A percentile compares a stretch with the other conserved stretches of the same genome.
These are phyloP conservation scores for Epinephelus lanceolatus DNA, from an alignment of 2,113 vertebrate species.

Conservation along the genomic window DNA sequence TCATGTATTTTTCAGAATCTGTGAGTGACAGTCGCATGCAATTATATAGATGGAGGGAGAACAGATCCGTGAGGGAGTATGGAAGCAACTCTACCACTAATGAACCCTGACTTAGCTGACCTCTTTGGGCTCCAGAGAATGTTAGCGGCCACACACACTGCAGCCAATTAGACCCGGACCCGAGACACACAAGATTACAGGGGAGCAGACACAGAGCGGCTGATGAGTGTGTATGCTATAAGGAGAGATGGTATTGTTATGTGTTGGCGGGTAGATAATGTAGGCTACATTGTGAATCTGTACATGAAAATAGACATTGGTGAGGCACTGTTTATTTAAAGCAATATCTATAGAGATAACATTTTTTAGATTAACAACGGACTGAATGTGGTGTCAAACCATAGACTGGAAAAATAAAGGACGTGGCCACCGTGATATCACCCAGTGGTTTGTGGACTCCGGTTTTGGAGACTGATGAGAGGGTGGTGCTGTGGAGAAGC, in stretches of 20 bases:
- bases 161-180: conserved; percentile 63
- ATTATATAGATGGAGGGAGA: conserved; percentile 1
- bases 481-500: too few relatives aligned
- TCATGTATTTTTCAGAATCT: neutral
- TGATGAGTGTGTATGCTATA: conserved; percentile 24
- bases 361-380: neutral
- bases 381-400: neutral
- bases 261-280: neutral
- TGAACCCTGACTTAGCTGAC: conserved; percentile 68
- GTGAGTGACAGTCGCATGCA: neutral
- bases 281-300: neutral
- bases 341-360: neutral
- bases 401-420: too few relatives aligned
- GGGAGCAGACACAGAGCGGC: neutral
- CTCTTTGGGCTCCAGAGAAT: conserved; percentile 47
- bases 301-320: conserved; percentile 9
- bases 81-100: conserved; percentile 47
- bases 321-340: neutral
- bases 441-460: too few relatives aligned
- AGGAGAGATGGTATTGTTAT: conserved; percentile 13
- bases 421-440: too few relatives aligned
- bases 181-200: conserved; percentile 34
- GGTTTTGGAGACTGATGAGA: too few relatives aligned
- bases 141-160: conserved; percentile 28
- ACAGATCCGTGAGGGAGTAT: conserved; percentile 37